A percentile compares a stretch with the other conserved stretches of the same genome.
phyloP scores from a whole-genome alignment of 1,140 invertebrate species.

The Drosophila willistoni region DNA sequence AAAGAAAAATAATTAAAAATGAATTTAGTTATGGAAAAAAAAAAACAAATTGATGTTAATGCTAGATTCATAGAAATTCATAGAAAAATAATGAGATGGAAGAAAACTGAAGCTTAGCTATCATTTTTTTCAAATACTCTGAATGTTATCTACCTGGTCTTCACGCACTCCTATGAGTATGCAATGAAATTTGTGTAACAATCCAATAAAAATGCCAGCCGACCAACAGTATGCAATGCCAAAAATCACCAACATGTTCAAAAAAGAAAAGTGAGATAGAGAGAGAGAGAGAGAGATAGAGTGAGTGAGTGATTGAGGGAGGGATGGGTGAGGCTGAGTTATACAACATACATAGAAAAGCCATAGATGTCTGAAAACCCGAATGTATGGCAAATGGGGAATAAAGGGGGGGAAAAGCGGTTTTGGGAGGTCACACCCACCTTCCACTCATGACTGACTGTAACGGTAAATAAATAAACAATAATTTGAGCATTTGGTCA shows the following conservation, averaged over 20 bases:
- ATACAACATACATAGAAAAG: neutral
- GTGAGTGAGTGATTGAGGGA: neutral
- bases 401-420: slow-evolving; percentile 1
- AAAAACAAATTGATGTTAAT: too few relatives aligned
- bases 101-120: neutral
- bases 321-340: neutral
- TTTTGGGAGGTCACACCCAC: neutral
- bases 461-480: slow-evolving; percentile 75
- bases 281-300: too few relatives aligned
- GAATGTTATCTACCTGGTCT: neutral
- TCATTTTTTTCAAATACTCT: neutral
- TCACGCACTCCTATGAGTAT: slow-evolving; percentile 37
- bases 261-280: neutral
- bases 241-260: neutral
- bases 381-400: neutral
- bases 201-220: slow-evolving; percentile 40
- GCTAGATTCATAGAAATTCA: too few relatives aligned
- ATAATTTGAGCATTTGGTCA: slow-evolving; percentile 58
- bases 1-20: neutral
- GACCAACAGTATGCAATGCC: slow-evolving; percentile 44
- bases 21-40: too few relatives aligned
- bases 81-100: too few relatives aligned
- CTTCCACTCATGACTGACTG: slow-evolving; percentile 27
- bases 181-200: slow-evolving; percentile 39
- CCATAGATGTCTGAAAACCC: neutral